Evolutionary conservation across 2,888 invertebrate genomes (phyloP).

Genomic region (Machimus atricapillus): DNA sequence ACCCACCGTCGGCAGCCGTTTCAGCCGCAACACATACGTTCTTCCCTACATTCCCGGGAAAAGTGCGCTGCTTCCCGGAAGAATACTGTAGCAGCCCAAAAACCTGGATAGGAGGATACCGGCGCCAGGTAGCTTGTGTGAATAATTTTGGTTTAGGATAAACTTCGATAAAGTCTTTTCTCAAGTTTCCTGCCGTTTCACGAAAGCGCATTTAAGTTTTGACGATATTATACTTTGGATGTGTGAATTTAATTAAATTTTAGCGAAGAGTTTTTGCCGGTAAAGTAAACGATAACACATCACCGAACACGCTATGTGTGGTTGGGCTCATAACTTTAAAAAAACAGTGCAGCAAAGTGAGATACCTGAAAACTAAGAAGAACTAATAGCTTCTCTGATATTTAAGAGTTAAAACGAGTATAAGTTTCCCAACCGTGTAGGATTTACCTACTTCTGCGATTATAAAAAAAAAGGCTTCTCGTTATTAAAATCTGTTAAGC

Average conservation of each 20-base stretch:
- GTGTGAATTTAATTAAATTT: conserved; percentile 33
- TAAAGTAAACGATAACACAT: not conserved
- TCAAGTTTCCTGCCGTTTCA: conserved; percentile 7
- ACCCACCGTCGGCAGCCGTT: not conserved
- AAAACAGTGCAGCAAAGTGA: not conserved
- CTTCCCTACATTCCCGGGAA: not conserved
- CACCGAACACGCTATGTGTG: not conserved
- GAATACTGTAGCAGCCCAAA: not conserved
- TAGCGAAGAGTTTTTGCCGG: conserved; percentile 9
- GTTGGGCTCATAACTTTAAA: not conserved
- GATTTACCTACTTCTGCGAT: not conserved
- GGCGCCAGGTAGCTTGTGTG: not conserved
- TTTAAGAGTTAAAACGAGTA: not conserved
- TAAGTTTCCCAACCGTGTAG: not conserved
- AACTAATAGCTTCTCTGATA: not conserved
- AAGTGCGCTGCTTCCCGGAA: not conserved
- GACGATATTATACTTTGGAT: conserved; percentile 17
- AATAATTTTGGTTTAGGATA: conserved; percentile 34
- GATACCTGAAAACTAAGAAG: not conserved
- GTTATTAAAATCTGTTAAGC: not conserved
- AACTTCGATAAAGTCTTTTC: conserved; percentile 35
- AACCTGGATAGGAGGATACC: not conserved
- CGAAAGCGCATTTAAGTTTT: conserved; percentile 19
- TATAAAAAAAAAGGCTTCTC: not conserved
- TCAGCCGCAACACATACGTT: not conserved